A percentile compares a stretch with the other conserved stretches of the same genome.
phyloP scores from a whole-genome alignment of 2,113 vertebrate genomes.

The Muntiacus muntjak region DNA sequence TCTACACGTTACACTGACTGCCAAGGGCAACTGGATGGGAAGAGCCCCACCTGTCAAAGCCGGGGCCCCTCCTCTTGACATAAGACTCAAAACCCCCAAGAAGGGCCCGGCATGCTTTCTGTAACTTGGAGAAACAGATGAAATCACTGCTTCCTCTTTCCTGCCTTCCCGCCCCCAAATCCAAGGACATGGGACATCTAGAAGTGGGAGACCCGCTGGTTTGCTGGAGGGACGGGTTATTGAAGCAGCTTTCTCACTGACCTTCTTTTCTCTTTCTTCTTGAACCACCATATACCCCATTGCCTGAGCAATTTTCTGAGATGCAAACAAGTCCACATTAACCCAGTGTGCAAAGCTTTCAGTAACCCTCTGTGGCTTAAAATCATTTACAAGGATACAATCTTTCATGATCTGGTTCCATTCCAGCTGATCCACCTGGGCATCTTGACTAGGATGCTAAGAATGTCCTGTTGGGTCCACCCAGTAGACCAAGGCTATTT shows the following conservation, averaged over 20 bases:
- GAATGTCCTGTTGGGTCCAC: neutral
- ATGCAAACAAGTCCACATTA: neutral
- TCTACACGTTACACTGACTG: neutral
- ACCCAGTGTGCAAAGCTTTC: neutral
- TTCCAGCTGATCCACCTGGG: neutral
- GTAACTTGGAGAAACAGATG: neutral
- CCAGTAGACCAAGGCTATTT: neutral
- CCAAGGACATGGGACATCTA: neutral
- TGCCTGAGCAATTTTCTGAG: neutral
- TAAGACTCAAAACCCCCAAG: neutral
- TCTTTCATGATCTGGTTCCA: neutral
- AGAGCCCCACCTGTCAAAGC: neutral
- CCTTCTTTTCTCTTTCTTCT: neutral
- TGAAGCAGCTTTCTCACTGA: neutral
- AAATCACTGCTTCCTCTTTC: neutral
- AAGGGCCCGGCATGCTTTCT: neutral
- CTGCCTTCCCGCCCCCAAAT: neutral
- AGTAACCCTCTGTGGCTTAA: neutral
- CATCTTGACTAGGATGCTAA: neutral
- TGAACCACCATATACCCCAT: neutral
- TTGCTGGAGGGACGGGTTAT: fast-evolving
- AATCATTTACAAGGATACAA: neutral
- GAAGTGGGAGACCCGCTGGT: neutral
- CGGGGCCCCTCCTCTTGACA: neutral
- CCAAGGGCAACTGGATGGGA: neutral